Percentiles rank a stretch among this genome's conserved stretches.
Conservation (phyloP, 2,113 vertebrate species). For the Scomber japonicus region DNA sequence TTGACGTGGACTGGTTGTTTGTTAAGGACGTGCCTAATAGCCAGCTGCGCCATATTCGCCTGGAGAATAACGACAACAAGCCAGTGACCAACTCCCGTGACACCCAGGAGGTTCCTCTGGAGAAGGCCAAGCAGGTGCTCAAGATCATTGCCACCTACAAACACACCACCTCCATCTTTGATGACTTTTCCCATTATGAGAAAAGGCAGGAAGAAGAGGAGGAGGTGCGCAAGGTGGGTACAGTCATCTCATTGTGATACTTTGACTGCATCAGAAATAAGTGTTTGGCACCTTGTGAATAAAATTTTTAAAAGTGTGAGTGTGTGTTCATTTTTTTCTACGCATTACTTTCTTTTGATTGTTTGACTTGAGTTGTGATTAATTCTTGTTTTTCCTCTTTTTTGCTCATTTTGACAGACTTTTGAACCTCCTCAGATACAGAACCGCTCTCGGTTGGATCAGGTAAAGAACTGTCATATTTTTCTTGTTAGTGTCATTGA, state of each 20-base stretch:
- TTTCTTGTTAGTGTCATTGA: background rate
- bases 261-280: background rate
- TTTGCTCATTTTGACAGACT: conserved; percentile 66
- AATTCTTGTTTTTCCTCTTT: conserved; percentile 13
- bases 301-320: no score
- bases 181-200: conserved; percentile 98
- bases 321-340: background rate
- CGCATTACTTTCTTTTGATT: background rate
- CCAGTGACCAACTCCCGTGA: conserved; percentile 99
- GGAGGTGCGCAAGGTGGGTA: conserved; percentile 93
- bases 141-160: conserved; percentile 97
- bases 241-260: background rate
- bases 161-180: conserved; percentile 99
- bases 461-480: conserved; percentile 62
- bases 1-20: conserved; percentile 98
- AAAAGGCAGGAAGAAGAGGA: conserved; percentile 97
- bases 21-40: conserved; percentile 99
- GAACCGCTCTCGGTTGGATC: conserved; percentile 80
- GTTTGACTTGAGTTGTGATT: conserved; percentile 7
- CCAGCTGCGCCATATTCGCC: conserved; percentile 97
- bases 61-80: conserved; percentile 99
- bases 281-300: background rate
- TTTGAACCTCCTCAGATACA: conserved; percentile 81
- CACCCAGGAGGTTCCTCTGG: conserved; percentile 98
- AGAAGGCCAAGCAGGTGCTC: conserved; percentile 98